Conservation (phyloP, 2,113 vertebrate species). For the Probosciger aterrimus region DNA sequence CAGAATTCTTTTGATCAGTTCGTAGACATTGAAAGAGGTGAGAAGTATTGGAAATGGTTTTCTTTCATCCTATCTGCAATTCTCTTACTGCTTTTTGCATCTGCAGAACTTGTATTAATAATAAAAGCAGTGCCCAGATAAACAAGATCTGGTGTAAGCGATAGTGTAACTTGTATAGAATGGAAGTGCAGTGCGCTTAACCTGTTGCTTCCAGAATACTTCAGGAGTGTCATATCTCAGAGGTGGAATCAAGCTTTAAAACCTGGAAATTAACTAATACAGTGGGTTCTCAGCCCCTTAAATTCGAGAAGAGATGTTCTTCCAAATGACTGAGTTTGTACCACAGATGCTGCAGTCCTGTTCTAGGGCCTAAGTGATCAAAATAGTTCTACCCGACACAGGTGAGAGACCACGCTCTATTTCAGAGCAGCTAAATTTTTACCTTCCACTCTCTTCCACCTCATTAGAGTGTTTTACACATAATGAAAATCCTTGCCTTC, state of each 20-base stretch:
- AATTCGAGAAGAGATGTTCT: not conserved
- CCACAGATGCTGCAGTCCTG: not conserved
- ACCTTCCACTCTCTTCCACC: not conserved
- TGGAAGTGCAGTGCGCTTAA: not conserved
- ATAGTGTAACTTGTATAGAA: not conserved
- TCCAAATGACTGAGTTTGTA: not conserved
- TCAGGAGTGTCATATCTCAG: not conserved
- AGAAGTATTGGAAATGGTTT: not conserved
- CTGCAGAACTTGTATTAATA: not conserved
- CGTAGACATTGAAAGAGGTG: not conserved
- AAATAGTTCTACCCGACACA: not conserved
- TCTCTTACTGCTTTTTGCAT: not conserved
- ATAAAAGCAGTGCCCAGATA: not conserved
- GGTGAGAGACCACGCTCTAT: not conserved
- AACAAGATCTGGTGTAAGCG: not conserved
- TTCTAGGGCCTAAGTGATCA: not conserved
- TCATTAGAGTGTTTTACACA: not conserved
- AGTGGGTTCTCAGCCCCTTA: not conserved
- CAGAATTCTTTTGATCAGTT: not conserved
- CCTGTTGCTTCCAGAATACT: not conserved
- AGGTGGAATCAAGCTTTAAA: not conserved
- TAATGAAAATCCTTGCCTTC: not conserved
- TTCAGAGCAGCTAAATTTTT: not conserved
- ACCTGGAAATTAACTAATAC: not conserved
- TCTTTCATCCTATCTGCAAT: not conserved